Conservation (phyloP, 2,797 vertebrate genomes). For the Acipenser ruthenus region DNA sequence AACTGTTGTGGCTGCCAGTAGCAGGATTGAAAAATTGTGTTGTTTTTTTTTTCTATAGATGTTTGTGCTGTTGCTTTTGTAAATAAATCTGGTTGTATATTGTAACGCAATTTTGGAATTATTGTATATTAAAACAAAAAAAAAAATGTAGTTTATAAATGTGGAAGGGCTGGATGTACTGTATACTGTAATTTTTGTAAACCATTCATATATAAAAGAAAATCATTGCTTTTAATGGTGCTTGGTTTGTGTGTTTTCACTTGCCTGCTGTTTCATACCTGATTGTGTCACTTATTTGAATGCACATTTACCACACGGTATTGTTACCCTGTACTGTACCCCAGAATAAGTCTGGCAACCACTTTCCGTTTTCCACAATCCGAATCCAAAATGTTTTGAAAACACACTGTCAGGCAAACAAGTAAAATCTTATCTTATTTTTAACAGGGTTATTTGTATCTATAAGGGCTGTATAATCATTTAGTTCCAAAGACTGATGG, state of each 20-base stretch:
- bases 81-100: constrained; percentile 77
- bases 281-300: neutral
- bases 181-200: constrained; percentile 85
- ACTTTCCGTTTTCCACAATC: neutral
- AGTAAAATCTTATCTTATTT: too few relatives aligned
- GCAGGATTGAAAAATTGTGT: constrained; percentile 70
- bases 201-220: constrained; percentile 54
- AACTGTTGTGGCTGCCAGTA: constrained; percentile 82
- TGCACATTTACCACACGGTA: neutral
- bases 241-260: constrained; percentile 16
- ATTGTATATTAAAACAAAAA: constrained; percentile 60
- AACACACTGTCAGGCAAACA: too few relatives aligned
- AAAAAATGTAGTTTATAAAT: constrained; percentile 75
- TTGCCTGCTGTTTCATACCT: constrained; percentile 16
- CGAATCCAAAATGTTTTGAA: neutral
- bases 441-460: too few relatives aligned
- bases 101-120: constrained; percentile 57
- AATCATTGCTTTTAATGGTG: constrained; percentile 35
- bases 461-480: too few relatives aligned
- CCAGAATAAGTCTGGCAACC: neutral
- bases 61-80: constrained; percentile 61
- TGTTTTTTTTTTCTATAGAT: constrained; percentile 51
- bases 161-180: constrained; percentile 82
- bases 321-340: neutral
- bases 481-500: too few relatives aligned